Evolutionary conservation across 2,113 vertebrate species (phyloP), one percentile per base, ranked within the genome.

Genomic region (Neogobius melanostomus): DNA sequence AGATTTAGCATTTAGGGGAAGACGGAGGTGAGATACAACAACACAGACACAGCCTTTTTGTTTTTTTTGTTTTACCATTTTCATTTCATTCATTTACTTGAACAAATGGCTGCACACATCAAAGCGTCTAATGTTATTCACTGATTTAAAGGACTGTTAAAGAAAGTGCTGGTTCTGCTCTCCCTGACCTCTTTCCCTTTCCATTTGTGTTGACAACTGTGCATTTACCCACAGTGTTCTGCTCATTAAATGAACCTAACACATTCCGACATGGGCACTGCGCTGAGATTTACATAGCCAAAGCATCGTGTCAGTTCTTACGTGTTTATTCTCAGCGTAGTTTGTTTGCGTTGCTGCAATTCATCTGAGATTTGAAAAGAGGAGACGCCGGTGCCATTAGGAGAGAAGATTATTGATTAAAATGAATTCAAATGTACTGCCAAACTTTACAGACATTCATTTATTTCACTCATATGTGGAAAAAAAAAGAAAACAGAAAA

Each of bases 1-100:
- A 69, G 9, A 46, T 66, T 15, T 44, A 28, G 64, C 63, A 64
- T 77, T 83, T 82, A 85, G 80, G 59, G 36, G 61, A 7, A 68
- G 71, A 68, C 56, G 69, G 53, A 36, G 77, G 74, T 76, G 60
- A 73, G 36, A 65, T 10, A 15, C 12, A 72, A 21, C 21, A 2
- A 21, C 21, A 21, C 21, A 21, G 28, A 42, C 11, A 2, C 7
- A n/a, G 16, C 15, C 9, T 10, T 59, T 59, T 15, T 15, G 12
- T 43, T 0, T 60, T 6, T 15, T 14, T 43, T 8, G 5, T 11
- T 14, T 42, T 14, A 21, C 21, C 2, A 21, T 60, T 60, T 43
- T 43, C n/a, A 5, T 61, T 45, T 14, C 3, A 4, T 44, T 61
- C 12, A 44, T 61, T 42, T 44, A n/a, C n/a, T 15, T 61, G 8